Base-by-base conservation (phyloP, 2,888 invertebrate genomes). In the Emmelina monodactyla region DNA sequence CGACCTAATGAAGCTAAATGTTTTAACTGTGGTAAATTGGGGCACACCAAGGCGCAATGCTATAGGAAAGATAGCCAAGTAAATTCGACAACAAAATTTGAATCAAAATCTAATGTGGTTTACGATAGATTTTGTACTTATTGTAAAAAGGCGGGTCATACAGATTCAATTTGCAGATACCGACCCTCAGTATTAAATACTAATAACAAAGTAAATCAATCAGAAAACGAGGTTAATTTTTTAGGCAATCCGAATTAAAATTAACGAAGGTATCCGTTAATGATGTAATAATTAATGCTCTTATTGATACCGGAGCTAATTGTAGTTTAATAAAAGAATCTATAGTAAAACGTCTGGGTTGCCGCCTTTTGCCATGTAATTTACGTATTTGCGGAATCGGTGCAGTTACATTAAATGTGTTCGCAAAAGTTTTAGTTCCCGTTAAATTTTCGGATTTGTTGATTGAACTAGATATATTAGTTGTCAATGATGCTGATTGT, bases 301-400 rank as follows among this genome's bases (percentile, higher is more conserved):
- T 48, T 1, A 34, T 45, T 6, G 46, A 50, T 22, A 46, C 48
- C 1, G 47, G 48, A 3, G 48, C 46, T 2, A 45, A 14, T 32
- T 44, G 44, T 36, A 42, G 44, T 15, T 11, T 46, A 2, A 41
- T 46, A 7, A 44, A 40, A 22, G 44, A 44, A 32, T 43, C 44
- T 1, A 31, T 46, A 2, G 41, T 43, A 7, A 37, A 28, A 14
- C 28, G 14, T 1, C 2, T 45, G 7, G 34, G 35, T 1, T 40
- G 39, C 33, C 28, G 35, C 11, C 11, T 46, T 1, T 1, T 2
- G 1, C 44, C 44, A 0, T 22, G 10, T 3, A 35, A 31, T 6
- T 2, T 35, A 3, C 33, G 25, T 16, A 1, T 45, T n/a, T 31
- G 35, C 29, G 42, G 46, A 1, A 38, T 44, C 30, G 44, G 46